A percentile compares a stretch with the other conserved stretches of the same genome.
Conservation (phyloP, 2,113 vertebrate genomes). For the Kryptolebias marmoratus region DNA sequence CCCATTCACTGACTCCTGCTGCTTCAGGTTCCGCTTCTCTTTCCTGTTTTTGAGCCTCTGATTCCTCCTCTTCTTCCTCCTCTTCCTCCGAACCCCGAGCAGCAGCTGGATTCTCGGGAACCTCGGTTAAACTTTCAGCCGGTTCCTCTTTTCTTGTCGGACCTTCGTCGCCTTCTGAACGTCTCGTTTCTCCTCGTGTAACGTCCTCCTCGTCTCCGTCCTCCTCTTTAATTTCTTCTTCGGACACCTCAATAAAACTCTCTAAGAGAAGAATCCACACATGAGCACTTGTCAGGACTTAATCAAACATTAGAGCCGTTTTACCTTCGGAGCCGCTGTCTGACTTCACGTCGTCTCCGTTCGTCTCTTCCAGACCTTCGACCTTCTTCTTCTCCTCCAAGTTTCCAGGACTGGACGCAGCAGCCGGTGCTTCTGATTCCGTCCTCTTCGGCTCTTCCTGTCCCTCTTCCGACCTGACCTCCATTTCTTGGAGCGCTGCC, state of each 20-base stretch:
- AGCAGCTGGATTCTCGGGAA: constrained; percentile 2
- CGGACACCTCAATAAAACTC: constrained; percentile 80
- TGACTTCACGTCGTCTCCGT: constrained; percentile 23
- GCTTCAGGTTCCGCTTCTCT: constrained; percentile 15
- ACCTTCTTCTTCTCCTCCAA: constrained; percentile 9
- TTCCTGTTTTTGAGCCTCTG: constrained; percentile 20
- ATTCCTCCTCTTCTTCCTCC: constrained; percentile 43
- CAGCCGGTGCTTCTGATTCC: background rate
- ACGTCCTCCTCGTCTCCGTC: constrained; percentile 14
- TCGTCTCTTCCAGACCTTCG: constrained; percentile 3
- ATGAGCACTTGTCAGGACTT: background rate
- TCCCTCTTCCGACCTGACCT: constrained; percentile 1
- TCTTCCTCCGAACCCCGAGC: constrained; percentile 20
- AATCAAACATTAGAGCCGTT: background rate
- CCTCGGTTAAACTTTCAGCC: background rate
- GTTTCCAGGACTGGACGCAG: constrained; percentile 3
- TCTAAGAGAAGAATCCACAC: constrained; percentile 57
- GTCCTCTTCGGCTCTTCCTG: background rate
- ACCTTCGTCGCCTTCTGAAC: constrained; percentile 2
- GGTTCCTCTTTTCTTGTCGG: background rate
- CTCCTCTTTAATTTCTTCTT: constrained; percentile 55
- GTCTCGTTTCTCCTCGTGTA: background rate
- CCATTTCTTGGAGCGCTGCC: background rate
- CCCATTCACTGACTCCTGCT: constrained; percentile 82
- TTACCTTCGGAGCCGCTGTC: constrained; percentile 87